These are phyloP conservation scores for Gymnarchus niloticus DNA, from an alignment of 2,113 vertebrate species.

Conservation along the genomic window DNA sequence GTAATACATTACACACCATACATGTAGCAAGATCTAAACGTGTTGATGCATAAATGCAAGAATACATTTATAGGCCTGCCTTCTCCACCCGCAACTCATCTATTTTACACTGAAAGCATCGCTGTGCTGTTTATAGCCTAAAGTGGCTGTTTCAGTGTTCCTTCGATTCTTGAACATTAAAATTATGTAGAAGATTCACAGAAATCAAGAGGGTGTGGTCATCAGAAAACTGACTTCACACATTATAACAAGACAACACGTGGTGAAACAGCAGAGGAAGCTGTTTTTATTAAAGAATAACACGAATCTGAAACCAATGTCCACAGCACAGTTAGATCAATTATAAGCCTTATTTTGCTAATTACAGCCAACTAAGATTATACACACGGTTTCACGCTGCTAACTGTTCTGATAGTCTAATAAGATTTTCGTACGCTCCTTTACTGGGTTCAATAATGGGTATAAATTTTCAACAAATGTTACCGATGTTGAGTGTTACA, in stretches of 20 bases:
- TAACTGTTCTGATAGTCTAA: not conserved
- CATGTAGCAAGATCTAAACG: not conserved
- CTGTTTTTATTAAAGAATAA: not conserved
- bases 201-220: not conserved
- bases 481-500: not conserved
- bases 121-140: not conserved
- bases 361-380: not conserved
- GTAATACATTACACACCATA: not conserved
- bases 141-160: not conserved
- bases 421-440: not conserved
- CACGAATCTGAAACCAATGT: not conserved
- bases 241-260: not conserved
- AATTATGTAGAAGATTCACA: not conserved
- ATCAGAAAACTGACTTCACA: not conserved
- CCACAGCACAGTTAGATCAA: not conserved
- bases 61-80: not conserved
- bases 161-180: not conserved
- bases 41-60: too few relatives aligned
- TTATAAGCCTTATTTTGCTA: not conserved
- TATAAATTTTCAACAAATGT: too few relatives aligned
- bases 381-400: not conserved
- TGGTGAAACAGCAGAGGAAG: not conserved
- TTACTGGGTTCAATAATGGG: not conserved
- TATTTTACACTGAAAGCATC: not conserved
- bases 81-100: not conserved